A percentile compares a stretch with the other conserved stretches of the same genome.
Conservation (phyloP, 2,888 invertebrate species). For the Cacoxenus indagator region DNA sequence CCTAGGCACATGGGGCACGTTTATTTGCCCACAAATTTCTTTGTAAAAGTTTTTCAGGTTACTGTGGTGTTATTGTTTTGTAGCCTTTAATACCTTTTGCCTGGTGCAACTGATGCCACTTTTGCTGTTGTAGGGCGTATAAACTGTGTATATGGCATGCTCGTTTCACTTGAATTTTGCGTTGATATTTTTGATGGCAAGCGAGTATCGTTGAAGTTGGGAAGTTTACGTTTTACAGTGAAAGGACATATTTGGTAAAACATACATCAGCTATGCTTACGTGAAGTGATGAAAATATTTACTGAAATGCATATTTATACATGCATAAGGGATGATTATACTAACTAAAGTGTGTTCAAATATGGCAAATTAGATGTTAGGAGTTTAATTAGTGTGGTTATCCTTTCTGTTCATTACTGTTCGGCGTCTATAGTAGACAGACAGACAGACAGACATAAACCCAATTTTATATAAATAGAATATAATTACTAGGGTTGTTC, state of each 20-base stretch:
- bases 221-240: not conserved
- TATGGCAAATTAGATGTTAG: no score
- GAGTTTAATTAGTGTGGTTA: no score
- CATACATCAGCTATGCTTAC: not conserved
- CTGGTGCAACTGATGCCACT: slow-evolving; percentile 3
- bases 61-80: not conserved
- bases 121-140: not conserved
- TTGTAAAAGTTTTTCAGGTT: not conserved
- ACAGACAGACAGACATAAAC: no score
- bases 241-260: not conserved
- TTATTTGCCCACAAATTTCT: not conserved
- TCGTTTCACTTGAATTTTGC: not conserved
- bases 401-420: no score
- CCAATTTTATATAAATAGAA: no score
- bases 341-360: no score
- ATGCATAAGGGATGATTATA: no score
- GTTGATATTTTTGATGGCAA: not conserved
- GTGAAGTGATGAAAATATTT: not conserved
- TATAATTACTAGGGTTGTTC: no score
- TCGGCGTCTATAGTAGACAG: no score
- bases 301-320: not conserved
- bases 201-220: not conserved
- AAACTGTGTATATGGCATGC: not conserved
- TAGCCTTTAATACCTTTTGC: slow-evolving; percentile 5
- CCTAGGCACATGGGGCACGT: no score